Evolutionary conservation across 2,113 vertebrate genomes (phyloP).

Genomic region (Physeter macrocephalus): DNA sequence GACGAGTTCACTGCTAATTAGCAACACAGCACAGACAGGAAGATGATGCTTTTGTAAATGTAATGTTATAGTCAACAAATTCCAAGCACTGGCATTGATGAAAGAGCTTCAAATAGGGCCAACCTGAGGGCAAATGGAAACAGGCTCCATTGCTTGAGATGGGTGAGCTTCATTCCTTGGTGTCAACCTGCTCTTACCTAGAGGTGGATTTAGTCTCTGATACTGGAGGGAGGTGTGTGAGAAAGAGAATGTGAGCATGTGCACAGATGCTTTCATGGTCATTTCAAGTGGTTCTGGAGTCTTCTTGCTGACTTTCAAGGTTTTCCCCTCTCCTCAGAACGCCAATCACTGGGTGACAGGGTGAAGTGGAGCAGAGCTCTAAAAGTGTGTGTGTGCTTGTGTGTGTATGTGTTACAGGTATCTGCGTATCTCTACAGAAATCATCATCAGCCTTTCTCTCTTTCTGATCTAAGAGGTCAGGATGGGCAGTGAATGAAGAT

Average conservation of each 20-base stretch:
- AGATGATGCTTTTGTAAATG: background rate
- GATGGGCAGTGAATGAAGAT: background rate
- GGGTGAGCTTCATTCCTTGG: background rate
- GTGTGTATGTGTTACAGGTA: fast-evolving
- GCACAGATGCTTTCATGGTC: background rate
- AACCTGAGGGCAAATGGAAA: fast-evolving
- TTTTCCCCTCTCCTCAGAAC: background rate
- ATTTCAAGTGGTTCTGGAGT: background rate
- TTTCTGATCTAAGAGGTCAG: background rate
- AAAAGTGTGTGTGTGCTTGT: background rate
- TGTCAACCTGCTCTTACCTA: background rate
- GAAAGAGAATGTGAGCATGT: background rate
- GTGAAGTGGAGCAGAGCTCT: too few relatives aligned
- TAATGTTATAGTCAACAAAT: background rate
- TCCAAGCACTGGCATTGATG: background rate
- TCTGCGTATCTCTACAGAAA: background rate
- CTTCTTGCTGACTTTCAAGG: background rate
- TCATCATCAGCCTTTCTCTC: background rate
- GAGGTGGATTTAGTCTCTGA: background rate
- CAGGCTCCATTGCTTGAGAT: background rate
- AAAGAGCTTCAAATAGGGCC: background rate
- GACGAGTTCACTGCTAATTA: background rate
- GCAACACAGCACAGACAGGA: background rate
- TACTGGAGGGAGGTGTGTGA: background rate
- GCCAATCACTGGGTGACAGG: background rate